Percentiles rank a stretch among this genome's conserved stretches.
Conservation (phyloP, 2,888 invertebrate genomes). For the Rhingia rostrata region DNA sequence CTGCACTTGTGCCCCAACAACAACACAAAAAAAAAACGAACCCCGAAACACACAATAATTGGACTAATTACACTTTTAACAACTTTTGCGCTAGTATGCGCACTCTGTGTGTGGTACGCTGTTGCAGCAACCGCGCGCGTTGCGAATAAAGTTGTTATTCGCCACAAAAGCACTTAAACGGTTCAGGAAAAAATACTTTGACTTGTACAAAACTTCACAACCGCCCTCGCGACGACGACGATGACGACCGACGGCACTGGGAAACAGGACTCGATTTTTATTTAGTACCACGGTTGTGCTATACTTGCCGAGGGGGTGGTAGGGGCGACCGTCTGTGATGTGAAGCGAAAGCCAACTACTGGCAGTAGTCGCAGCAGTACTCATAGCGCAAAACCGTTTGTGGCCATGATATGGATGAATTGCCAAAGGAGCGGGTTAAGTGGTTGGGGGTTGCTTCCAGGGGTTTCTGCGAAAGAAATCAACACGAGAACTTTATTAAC, state of each 20-base stretch:
- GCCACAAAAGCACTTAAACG: conserved; percentile 74
- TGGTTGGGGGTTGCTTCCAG: conserved; percentile 46
- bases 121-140: conserved; percentile 51
- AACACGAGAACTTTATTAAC: conserved; percentile 75
- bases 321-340: conserved; percentile 29
- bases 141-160: conserved; percentile 73
- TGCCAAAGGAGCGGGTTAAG: conserved; percentile 72
- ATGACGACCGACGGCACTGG: background rate
- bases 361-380: conserved; percentile 9
- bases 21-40: conserved; percentile 27
- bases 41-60: conserved; percentile 72
- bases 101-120: conserved; percentile 32
- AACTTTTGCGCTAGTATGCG: conserved; percentile 63
- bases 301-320: conserved; percentile 21
- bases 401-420: conserved; percentile 75
- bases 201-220: conserved; percentile 64
- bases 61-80: conserved; percentile 75
- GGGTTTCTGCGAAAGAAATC: conserved; percentile 55
- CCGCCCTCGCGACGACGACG: background rate
- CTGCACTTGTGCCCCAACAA: conserved; percentile 33
- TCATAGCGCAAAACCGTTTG: conserved; percentile 52
- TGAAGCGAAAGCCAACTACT: conserved; percentile 66
- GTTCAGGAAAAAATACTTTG: conserved; percentile 72
- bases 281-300: conserved; percentile 55
- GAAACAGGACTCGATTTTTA: conserved; percentile 66